Evolutionary conservation across 2,888 invertebrate genomes (phyloP).

Genomic region (Argyra leucocephala): DNA sequence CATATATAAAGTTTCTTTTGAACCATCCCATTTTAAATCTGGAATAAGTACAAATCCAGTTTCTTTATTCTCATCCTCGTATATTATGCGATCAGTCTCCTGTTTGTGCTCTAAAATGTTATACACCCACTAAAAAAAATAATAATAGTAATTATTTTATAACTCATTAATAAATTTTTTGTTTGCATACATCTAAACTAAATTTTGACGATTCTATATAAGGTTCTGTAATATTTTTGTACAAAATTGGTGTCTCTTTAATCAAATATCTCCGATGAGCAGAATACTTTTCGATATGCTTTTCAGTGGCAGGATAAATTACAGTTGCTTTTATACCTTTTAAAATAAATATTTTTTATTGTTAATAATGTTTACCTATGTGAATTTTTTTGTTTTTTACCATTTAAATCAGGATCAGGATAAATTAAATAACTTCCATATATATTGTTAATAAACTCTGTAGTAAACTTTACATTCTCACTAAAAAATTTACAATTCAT

Average conservation of each 20-base stretch:
- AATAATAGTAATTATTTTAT: constrained; percentile 41
- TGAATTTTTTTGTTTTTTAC: constrained; percentile 46
- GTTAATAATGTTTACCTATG: background rate
- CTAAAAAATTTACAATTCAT: constrained; percentile 51
- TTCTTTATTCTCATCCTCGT: constrained; percentile 62
- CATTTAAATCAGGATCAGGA: constrained; percentile 52
- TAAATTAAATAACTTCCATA: constrained; percentile 72
- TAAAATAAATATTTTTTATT: constrained; percentile 13
- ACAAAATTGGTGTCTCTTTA: constrained; percentile 74
- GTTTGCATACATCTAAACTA: constrained; percentile 58
- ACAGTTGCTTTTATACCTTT: constrained; percentile 75
- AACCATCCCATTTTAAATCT: constrained; percentile 94
- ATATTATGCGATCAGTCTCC: constrained; percentile 79
- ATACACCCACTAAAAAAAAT: constrained; percentile 74
- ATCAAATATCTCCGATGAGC: constrained; percentile 65
- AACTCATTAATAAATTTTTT: constrained; percentile 5
- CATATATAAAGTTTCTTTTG: constrained; percentile 68
- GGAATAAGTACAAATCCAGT: constrained; percentile 82
- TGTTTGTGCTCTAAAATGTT: constrained; percentile 89
- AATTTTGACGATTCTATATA: constrained; percentile 64
- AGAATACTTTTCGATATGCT: constrained; percentile 81
- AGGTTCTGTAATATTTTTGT: constrained; percentile 67
- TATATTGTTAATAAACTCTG: constrained; percentile 70
- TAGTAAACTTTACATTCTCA: constrained; percentile 49
- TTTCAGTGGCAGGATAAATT: constrained; percentile 87